Evolutionary conservation across 1,140 invertebrate species (phyloP).

Genomic region (Drosophila bifasciata): DNA sequence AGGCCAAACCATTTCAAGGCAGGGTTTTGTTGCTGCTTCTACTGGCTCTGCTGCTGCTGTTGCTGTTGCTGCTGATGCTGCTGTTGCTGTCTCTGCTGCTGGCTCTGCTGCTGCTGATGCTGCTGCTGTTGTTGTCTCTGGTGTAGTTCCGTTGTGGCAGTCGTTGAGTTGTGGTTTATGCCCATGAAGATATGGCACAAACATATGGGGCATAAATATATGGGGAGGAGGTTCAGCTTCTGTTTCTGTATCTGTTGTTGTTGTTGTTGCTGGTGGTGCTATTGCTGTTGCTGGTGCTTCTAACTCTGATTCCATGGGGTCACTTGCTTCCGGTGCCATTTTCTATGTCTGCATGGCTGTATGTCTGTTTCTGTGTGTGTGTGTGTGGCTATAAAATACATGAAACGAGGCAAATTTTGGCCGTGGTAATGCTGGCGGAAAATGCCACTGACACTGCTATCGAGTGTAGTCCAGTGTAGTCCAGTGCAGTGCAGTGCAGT

Average conservation of each 20-base stretch:
- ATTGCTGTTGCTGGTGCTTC: slow-evolving; percentile 14
- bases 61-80: no score
- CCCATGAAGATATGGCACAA: slow-evolving; percentile 71
- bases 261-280: slow-evolving; percentile 35
- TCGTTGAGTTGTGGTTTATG: slow-evolving; percentile 79
- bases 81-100: neutral
- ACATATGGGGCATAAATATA: slow-evolving; percentile 80
- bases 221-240: slow-evolving; percentile 24
- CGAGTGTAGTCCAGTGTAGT: slow-evolving; percentile 26
- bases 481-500: slow-evolving; percentile 9
- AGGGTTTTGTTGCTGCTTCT: slow-evolving; percentile 8
- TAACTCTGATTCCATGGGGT: slow-evolving; percentile 30
- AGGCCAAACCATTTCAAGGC: slow-evolving; percentile 3
- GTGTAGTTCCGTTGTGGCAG: slow-evolving; percentile 61
- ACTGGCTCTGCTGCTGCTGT: slow-evolving; percentile 7
- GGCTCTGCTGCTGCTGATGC: slow-evolving; percentile 11
- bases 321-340: slow-evolving; percentile 62
- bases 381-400: slow-evolving; percentile 74
- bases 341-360: slow-evolving; percentile 40
- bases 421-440: slow-evolving; percentile 30
- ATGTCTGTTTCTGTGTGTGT: no score
- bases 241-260: slow-evolving; percentile 34
- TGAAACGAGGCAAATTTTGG: slow-evolving; percentile 70
- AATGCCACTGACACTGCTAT: slow-evolving; percentile 65
- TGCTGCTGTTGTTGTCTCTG: slow-evolving; percentile 41